Base-by-base conservation (phyloP, 35 echinoderm and acorn worm genomes). In the Stichopus chloronotus region DNA sequence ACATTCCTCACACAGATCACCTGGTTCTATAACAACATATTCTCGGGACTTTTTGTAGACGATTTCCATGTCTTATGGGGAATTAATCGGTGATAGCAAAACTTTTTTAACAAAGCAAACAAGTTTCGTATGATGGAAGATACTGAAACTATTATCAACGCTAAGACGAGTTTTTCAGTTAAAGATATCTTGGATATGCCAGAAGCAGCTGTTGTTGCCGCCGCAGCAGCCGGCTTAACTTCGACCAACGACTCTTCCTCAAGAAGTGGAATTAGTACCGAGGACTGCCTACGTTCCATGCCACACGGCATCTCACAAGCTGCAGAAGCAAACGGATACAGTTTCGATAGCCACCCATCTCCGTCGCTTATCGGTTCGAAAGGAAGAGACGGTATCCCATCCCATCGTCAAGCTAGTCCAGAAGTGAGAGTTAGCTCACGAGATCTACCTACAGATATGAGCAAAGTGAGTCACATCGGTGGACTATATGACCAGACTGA, bases 151-250 rank as follows among this genome's bases (percentile, higher is more conserved):
- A 94, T 93, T 19, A 95, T 99, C 92, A 99, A 99, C 88, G 93
- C 90, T 52, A 99, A 99, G 84, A 96, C 97, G 52, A 99, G 95
- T 88, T 99, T 99, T 79, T 96, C 97, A 57, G 97, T 99, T 55
- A 99, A 99, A 90, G 97, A 99, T 79, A 99, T 99, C 60, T 86
- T 99, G 76, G 97, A 99, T 56, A 93, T 99, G 88, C 97, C 94
- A 58, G 94, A 96, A 74, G 92, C 95, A 5, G 95, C 97, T 59
- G 95, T 88, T 57, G 92, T 90, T n/a, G 95, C 94, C 55, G 94
- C 91, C 53, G 94, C 94, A 25, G 92, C 96, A 22, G 92, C 94
- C 20, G 94, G 92, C 55, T 83, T 58, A 21, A 93, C 74, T 7
- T 52, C 91, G 8, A 69, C 23, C 61, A 77, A 83, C 87, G 65